phyloP scores from a whole-genome alignment of 2,888 invertebrate species.

The Drosophila quasianomalipes region DNA sequence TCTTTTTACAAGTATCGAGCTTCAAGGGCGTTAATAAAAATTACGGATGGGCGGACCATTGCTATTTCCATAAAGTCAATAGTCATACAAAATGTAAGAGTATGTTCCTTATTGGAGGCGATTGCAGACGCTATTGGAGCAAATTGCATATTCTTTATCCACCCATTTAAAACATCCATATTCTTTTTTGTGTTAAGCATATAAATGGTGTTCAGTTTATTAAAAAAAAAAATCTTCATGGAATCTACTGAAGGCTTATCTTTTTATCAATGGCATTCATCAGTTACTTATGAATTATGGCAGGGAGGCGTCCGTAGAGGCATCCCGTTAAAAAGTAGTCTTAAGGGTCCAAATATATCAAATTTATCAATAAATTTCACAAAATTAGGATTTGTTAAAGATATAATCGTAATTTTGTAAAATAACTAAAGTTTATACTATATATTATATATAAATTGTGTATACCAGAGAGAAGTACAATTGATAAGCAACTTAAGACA shows the following conservation, averaged over 20 bases:
- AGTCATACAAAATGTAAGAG: background rate
- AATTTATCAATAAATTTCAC: conserved; percentile 21
- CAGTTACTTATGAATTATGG: conserved; percentile 26
- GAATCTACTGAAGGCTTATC: conserved; percentile 27
- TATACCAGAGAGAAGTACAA: conserved; percentile 24
- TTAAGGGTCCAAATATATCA: conserved; percentile 16
- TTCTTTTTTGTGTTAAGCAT: conserved; percentile 33
- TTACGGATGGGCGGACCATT: background rate
- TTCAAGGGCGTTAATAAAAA: background rate
- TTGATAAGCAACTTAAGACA: conserved; percentile 4
- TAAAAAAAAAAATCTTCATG: conserved; percentile 42
- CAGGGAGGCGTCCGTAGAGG: conserved; percentile 10
- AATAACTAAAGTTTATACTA: conserved; percentile 17
- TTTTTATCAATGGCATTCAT: conserved; percentile 23
- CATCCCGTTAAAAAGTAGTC: conserved; percentile 16
- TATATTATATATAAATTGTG: conserved; percentile 8
- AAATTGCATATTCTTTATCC: background rate
- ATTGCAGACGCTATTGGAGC: background rate
- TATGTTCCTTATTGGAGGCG: background rate
- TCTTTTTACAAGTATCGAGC: background rate
- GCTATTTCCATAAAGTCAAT: background rate
- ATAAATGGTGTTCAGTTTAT: conserved; percentile 52
- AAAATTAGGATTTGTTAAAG: conserved; percentile 5
- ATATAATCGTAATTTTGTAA: conserved; percentile 14
- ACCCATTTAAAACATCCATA: background rate